phyloP scores from a whole-genome alignment of 1,140 invertebrate genomes.

The Drosophila varians region DNA sequence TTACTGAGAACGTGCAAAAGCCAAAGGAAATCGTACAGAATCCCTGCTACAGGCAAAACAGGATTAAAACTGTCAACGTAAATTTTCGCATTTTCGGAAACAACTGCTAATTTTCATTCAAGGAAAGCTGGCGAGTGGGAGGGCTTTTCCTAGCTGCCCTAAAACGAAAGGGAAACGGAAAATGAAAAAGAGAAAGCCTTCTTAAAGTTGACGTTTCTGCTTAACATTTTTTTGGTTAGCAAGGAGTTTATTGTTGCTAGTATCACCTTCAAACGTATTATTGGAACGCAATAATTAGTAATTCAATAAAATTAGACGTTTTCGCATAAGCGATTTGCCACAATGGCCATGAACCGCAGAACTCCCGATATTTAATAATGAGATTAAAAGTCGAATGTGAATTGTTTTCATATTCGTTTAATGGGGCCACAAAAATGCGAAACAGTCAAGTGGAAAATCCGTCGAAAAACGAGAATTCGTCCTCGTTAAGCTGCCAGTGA shows the following conservation, averaged over 20 bases:
- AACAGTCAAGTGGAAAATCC: conserved; percentile 7
- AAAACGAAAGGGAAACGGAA: conserved; percentile 17
- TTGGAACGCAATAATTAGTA: background rate
- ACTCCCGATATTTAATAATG: conserved; percentile 1
- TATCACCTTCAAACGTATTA: background rate
- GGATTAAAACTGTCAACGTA: conserved; percentile 66
- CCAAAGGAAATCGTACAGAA: conserved; percentile 54
- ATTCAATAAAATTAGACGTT: background rate
- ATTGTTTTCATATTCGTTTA: background rate
- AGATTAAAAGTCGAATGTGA: background rate
- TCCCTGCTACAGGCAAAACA: conserved; percentile 61
- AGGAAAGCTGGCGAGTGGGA: conserved; percentile 23
- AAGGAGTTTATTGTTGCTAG: conserved; percentile 3
- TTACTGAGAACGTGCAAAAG: too few relatives aligned
- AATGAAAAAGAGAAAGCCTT: conserved; percentile 22
- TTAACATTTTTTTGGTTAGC: conserved; percentile 9
- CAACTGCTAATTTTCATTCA: conserved; percentile 31
- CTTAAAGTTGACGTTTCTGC: conserved; percentile 2
- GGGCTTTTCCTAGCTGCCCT: conserved; percentile 10
- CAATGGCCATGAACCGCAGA: too few relatives aligned
- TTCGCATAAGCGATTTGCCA: background rate
- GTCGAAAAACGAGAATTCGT: background rate
- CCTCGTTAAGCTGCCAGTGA: conserved; percentile 1
- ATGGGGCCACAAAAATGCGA: conserved; percentile 13
- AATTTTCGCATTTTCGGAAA: conserved; percentile 49